Percentiles rank a stretch among this genome's conserved stretches.
Evolutionary conservation across 2,113 vertebrate species (phyloP).

Genomic region (Lamprologus lemairii): DNA sequence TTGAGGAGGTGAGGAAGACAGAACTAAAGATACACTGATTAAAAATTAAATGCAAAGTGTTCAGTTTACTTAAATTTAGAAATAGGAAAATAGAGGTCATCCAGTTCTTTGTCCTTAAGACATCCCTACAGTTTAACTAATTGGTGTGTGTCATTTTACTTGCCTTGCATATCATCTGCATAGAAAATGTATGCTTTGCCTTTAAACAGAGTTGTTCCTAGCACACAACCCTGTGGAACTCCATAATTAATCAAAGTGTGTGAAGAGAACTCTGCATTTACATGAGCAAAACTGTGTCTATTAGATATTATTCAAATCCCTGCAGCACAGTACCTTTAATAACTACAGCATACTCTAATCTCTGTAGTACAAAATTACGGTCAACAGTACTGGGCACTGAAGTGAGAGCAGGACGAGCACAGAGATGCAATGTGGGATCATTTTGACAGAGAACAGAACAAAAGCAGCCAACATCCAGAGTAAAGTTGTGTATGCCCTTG

Average conservation of each 20-base stretch:
- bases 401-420: background rate
- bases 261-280: background rate
- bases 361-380: background rate
- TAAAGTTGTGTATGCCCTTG: background rate
- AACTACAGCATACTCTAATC: background rate
- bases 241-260: background rate
- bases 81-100: rapidly evolving
- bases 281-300: background rate
- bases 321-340: background rate
- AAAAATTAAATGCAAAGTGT: background rate
- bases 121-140: background rate
- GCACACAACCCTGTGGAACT: background rate
- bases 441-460: background rate
- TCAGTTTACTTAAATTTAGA: background rate
- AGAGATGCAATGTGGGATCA: background rate
- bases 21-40: background rate
- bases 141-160: background rate
- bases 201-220: background rate
- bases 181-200: background rate
- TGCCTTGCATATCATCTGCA: background rate
- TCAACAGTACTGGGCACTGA: background rate
- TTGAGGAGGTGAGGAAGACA: background rate
- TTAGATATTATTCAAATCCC: background rate
- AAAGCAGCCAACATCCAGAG: background rate
- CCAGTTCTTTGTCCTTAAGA: background rate